Evolutionary conservation across 1,140 invertebrate genomes (phyloP).

Genomic region (Lordiphosa stackelbergi): DNA sequence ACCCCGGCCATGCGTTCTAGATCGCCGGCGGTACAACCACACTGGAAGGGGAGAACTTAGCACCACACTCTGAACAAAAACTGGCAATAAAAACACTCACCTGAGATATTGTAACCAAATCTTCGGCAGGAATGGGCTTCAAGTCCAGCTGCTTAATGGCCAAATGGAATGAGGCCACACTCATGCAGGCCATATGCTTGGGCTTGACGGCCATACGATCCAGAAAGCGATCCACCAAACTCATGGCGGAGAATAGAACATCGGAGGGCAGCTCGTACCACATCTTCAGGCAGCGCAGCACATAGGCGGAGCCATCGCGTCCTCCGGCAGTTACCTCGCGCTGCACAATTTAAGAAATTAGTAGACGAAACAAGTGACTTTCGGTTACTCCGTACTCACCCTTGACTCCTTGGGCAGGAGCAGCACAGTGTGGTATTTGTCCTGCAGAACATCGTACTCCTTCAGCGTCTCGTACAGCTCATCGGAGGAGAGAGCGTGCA

Average conservation of each 20-base stretch:
- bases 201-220: constrained; percentile 84
- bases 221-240: constrained; percentile 86
- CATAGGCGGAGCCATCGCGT: constrained; percentile 86
- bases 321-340: constrained; percentile 85
- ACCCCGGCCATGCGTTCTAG: constrained; percentile 85
- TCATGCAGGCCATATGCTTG: constrained; percentile 77
- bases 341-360: constrained; percentile 42
- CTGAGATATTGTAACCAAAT: constrained; percentile 77
- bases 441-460: constrained; percentile 83
- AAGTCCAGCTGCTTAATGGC: constrained; percentile 76
- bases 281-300: constrained; percentile 87
- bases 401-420: constrained; percentile 80
- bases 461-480: constrained; percentile 81
- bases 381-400: constrained; percentile 63
- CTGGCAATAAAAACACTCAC: constrained; percentile 26
- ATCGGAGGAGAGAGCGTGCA: constrained; percentile 65
- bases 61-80: constrained; percentile 40
- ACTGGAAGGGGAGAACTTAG: constrained; percentile 80
- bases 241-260: constrained; percentile 86
- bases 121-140: constrained; percentile 73
- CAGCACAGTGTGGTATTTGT: constrained; percentile 84
- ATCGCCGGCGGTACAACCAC: constrained; percentile 86
- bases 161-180: constrained; percentile 76
- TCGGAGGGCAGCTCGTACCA: constrained; percentile 89
- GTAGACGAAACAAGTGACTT: background rate